Percentiles rank a stretch among this genome's conserved stretches.
Conservation (phyloP, 2,888 invertebrate species). For the Mactromeris polynyma region DNA sequence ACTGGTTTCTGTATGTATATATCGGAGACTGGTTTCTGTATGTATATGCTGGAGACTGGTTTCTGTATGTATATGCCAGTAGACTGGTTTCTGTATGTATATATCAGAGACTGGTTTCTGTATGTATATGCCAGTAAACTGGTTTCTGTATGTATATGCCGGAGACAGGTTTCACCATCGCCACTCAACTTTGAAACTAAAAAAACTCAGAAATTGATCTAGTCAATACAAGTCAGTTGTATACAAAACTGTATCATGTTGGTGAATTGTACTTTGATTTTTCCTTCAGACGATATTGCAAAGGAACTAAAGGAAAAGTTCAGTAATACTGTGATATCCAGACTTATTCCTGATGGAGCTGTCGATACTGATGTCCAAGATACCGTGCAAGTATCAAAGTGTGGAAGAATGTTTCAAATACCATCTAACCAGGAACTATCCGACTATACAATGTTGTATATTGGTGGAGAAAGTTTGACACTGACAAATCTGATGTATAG, state of each 20-base stretch:
- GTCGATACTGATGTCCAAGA: not conserved
- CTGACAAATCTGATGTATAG: conserved; percentile 89
- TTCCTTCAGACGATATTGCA: conserved; percentile 56
- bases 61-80: too few species aligned
- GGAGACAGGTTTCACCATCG: too few species aligned
- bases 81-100: too few species aligned
- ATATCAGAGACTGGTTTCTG: too few species aligned
- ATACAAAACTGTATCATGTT: not conserved
- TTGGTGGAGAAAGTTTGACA: conserved; percentile 91
- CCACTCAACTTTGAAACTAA: too few species aligned
- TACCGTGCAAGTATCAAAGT: conserved; percentile 46
- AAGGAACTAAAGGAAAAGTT: conserved; percentile 34
- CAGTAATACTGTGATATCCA: conserved; percentile 53
- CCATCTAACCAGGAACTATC: conserved; percentile 82
- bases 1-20: too few species aligned
- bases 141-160: too few species aligned
- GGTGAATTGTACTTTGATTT: not conserved
- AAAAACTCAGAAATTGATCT: too few species aligned
- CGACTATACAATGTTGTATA: conserved; percentile 90
- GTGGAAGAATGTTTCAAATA: conserved; percentile 76
- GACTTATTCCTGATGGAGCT: conserved; percentile 6
- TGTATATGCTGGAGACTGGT: too few species aligned
- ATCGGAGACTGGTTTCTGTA: too few species aligned
- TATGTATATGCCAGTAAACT: too few species aligned
- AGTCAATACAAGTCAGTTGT: too few species aligned